Conservation (phyloP, 2,797 vertebrate genomes). For the Percopsis omiscomaycus region DNA sequence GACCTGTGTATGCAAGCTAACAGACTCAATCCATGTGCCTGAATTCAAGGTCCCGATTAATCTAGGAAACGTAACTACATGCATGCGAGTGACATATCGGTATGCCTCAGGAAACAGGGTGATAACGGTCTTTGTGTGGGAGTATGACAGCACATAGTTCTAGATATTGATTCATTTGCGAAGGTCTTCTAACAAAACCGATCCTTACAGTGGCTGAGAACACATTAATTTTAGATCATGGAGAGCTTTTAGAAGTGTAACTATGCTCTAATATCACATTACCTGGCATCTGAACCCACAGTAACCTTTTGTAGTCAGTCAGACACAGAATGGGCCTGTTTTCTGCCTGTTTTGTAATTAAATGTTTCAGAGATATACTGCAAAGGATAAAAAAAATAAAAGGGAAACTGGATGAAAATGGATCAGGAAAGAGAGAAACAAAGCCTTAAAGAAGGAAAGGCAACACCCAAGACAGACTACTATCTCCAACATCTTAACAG, state of each 20-base stretch:
- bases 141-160: slow-evolving; percentile 29
- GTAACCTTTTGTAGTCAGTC: slow-evolving; percentile 34
- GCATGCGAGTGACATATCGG: slow-evolving; percentile 38
- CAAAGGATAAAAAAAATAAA: slow-evolving; percentile 2
- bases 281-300: slow-evolving; percentile 43
- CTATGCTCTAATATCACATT: slow-evolving; percentile 60
- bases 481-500: slow-evolving; percentile 44
- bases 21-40: slow-evolving; percentile 15
- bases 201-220: slow-evolving; percentile 20
- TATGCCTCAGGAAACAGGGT: slow-evolving; percentile 26
- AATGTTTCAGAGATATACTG: slow-evolving; percentile 17
- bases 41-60: slow-evolving; percentile 61
- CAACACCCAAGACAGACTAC: slow-evolving; percentile 36
- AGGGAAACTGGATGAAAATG: slow-evolving; percentile 4
- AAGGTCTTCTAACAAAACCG: slow-evolving; percentile 43
- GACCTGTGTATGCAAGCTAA: slow-evolving; percentile 31
- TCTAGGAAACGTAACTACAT: slow-evolving; percentile 24
- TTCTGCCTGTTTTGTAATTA: slow-evolving; percentile 29
- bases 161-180: slow-evolving; percentile 43
- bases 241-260: slow-evolving; percentile 53
- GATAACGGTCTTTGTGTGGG: slow-evolving; percentile 36
- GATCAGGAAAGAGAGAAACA: slow-evolving; percentile 9
- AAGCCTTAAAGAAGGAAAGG: slow-evolving; percentile 4
- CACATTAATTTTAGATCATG: slow-evolving; percentile 43
- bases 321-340: slow-evolving; percentile 37